These are phyloP conservation scores for Centropus bengalensis DNA, from an alignment of 2,113 vertebrate genomes.

Conservation along the genomic window DNA sequence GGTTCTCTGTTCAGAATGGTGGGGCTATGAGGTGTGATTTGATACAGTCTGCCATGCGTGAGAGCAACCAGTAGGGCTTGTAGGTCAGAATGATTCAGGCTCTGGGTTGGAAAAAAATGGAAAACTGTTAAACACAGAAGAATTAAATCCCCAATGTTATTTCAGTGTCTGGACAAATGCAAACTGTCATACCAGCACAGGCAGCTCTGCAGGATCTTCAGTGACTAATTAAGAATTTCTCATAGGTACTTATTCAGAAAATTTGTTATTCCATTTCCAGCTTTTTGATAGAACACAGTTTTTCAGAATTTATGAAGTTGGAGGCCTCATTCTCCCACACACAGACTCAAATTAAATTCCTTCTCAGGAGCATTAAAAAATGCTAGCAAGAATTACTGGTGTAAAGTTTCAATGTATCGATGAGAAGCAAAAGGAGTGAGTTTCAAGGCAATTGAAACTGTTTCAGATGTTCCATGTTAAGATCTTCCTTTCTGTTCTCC, in stretches of 20 bases:
- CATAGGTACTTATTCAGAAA: not conserved
- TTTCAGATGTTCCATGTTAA: not conserved
- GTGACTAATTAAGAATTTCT: not conserved
- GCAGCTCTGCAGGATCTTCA: not conserved
- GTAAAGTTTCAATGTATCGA: not conserved
- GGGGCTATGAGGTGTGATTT: not conserved
- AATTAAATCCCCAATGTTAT: not conserved
- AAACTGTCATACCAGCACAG: not conserved
- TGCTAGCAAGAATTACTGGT: not conserved
- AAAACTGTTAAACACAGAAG: not conserved
- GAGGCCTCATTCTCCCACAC: not conserved
- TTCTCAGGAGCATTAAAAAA: not conserved
- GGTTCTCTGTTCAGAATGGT: not conserved
- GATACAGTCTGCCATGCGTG: not conserved
- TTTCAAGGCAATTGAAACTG: not conserved
- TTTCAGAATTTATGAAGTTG: not conserved
- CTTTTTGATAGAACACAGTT: constrained; percentile 12
- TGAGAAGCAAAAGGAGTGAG: constrained; percentile 1
- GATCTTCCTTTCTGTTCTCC: not conserved
- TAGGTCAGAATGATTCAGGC: not conserved
- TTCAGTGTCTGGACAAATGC: not conserved
- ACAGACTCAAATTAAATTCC: constrained; percentile 3
- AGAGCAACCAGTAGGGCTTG: not conserved
- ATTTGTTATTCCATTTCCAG: not conserved
- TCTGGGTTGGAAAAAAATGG: not conserved